Evolutionary conservation across 2,888 invertebrate genomes (phyloP).

Genomic region (Coleophora deauratella): DNA sequence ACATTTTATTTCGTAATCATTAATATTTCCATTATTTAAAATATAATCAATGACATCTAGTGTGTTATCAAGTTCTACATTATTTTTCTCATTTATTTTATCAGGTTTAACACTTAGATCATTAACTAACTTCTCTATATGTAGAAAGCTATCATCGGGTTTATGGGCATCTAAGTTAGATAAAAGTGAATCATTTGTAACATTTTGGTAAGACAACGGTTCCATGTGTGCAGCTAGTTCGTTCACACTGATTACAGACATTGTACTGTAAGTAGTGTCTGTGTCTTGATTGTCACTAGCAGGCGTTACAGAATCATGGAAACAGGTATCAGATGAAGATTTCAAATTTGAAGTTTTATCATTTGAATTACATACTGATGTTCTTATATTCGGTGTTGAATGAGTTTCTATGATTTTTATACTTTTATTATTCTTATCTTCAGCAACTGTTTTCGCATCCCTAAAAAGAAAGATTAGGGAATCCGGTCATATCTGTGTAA

Average conservation of each 20-base stretch:
- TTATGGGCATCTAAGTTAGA: constrained; percentile 21
- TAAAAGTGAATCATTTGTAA: too few species aligned
- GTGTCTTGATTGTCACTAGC: constrained; percentile 5
- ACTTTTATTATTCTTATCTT: constrained; percentile 26
- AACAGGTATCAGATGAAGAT: constrained; percentile 9
- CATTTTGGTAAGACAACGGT: too few species aligned
- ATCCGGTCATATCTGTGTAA: too few species aligned
- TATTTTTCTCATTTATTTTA: too few species aligned
- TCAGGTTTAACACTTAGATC: constrained; percentile 25
- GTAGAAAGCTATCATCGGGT: constrained; percentile 43
- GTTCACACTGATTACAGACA: too few species aligned
- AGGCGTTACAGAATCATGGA: too few species aligned
- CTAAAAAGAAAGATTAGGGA: constrained; percentile 4
- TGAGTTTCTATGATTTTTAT: constrained; percentile 45
- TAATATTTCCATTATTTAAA: constrained; percentile 32
- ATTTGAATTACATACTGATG: constrained; percentile 10
- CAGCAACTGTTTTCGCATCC: not conserved
- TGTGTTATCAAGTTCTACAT: constrained; percentile 36
- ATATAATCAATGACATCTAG: constrained; percentile 44
- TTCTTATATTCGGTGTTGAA: constrained; percentile 40
- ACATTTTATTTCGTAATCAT: not conserved
- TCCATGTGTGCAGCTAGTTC: too few species aligned
- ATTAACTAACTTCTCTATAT: constrained; percentile 39
- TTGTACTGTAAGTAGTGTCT: too few species aligned
- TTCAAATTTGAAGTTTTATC: constrained; percentile 9